These are phyloP conservation scores for Gallirallus australis DNA, from an alignment of 2,797 vertebrate genomes.

Conservation along the genomic window DNA sequence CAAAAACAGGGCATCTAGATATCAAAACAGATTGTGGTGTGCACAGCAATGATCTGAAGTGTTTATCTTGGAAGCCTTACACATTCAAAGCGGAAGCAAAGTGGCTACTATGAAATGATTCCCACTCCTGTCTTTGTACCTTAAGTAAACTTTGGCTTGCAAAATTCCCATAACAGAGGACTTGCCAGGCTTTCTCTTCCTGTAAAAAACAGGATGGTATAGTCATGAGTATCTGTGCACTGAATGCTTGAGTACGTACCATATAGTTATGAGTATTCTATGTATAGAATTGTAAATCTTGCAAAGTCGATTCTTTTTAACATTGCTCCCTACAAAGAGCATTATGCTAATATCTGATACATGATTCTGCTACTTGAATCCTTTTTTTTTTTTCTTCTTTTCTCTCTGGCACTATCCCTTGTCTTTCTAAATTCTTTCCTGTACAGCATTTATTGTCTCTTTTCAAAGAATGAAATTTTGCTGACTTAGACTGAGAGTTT, in stretches of 20 bases:
- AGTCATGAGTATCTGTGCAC: not conserved
- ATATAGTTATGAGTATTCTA: not conserved
- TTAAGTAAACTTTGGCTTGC: not conserved
- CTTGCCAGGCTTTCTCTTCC: not conserved
- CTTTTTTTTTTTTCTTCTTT: not conserved
- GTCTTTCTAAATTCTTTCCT: not conserved
- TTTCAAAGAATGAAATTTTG: not conserved
- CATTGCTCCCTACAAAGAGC: not conserved
- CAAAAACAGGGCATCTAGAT: rapidly evolving
- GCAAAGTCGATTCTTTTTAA: not conserved
- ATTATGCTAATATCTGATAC: not conserved
- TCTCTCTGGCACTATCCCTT: not conserved
- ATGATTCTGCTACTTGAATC: not conserved
- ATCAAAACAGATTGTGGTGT: not conserved
- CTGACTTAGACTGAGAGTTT: not conserved
- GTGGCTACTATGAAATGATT: not conserved
- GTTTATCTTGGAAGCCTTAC: not conserved
- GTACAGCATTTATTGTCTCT: not conserved
- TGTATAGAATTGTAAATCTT: not conserved
- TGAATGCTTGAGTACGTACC: not conserved
- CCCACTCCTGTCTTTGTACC: not conserved
- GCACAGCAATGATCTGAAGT: not conserved
- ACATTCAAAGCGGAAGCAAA: not conserved
- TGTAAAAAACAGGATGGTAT: not conserved
- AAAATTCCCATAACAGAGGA: not conserved